Evolutionary conservation across 2,888 invertebrate genomes (phyloP).

Genomic region (Tiliacea aurago): DNA sequence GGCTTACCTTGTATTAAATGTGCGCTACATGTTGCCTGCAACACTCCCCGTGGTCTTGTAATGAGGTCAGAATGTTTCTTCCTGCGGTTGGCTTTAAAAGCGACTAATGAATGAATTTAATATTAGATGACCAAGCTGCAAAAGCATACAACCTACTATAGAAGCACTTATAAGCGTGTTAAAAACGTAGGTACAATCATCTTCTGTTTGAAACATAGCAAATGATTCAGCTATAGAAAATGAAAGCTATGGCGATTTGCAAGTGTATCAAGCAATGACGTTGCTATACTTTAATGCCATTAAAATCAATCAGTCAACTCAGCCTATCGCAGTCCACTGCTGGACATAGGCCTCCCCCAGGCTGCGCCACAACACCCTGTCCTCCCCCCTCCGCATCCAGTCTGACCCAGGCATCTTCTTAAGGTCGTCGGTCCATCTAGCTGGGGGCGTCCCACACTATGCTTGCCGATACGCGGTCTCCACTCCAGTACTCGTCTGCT

Average conservation of each 20-base stretch:
- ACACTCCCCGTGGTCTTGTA: constrained; percentile 21
- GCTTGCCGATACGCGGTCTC: no score
- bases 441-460: no score
- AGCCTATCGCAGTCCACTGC: no score
- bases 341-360: no score
- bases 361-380: no score
- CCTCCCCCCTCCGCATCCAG: no score
- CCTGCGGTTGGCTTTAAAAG: constrained; percentile 15
- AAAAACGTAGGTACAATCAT: not conserved
- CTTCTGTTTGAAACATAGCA: no score
- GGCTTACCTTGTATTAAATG: constrained; percentile 21
- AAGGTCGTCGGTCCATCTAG: no score
- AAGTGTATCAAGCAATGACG: not conserved
- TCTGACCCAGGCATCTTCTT: no score
- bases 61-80: constrained; percentile 30
- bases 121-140: not conserved
- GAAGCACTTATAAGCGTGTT: not conserved
- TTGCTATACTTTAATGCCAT: not conserved
- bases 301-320: no score
- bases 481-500: no score
- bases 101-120: constrained; percentile 32
- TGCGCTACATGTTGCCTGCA: constrained; percentile 22
- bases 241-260: not conserved
- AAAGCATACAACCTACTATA: not conserved
- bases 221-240: not conserved